Percentiles rank a stretch among this genome's conserved stretches.
Conservation (phyloP, 2,113 vertebrate genomes). For the Ifrita kowaldi region DNA sequence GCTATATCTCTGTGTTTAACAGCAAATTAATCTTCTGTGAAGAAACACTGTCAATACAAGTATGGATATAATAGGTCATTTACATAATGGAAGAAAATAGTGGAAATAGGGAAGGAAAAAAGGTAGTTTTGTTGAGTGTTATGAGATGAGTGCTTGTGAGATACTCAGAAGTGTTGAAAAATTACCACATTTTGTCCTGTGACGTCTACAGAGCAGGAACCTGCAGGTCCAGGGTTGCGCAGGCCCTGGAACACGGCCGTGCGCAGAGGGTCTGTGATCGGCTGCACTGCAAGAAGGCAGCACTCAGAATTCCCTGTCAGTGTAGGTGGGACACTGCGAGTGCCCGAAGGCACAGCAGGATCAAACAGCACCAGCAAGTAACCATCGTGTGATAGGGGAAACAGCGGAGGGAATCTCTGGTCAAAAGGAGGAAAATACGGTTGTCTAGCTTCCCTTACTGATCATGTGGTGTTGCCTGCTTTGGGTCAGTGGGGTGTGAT, state of each 20-base stretch:
- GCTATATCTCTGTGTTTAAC: not conserved
- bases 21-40: not conserved
- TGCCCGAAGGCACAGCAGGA: not conserved
- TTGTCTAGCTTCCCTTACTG: not conserved
- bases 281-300: not conserved
- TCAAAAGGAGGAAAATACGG: not conserved
- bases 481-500: not conserved
- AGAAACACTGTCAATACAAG: not conserved
- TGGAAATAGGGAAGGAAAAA: not conserved
- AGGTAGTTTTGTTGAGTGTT: not conserved
- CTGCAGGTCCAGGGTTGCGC: not conserved
- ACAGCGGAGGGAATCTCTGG: not conserved
- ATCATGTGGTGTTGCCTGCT: not conserved
- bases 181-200: fast-evolving
- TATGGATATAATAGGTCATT: not conserved
- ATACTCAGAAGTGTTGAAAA: not conserved
- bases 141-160: not conserved
- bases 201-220: not conserved
- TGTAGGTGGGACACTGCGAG: fast-evolving
- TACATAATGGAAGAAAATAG: conserved; percentile 1
- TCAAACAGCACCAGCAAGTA: no score
- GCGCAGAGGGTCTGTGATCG: not conserved
- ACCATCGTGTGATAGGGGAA: fast-evolving
- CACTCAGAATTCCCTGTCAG: not conserved
- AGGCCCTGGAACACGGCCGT: fast-evolving